Evolutionary conservation across 2,113 vertebrate genomes (phyloP).

Genomic region (Rhegmatorhina hoffmannsi): DNA sequence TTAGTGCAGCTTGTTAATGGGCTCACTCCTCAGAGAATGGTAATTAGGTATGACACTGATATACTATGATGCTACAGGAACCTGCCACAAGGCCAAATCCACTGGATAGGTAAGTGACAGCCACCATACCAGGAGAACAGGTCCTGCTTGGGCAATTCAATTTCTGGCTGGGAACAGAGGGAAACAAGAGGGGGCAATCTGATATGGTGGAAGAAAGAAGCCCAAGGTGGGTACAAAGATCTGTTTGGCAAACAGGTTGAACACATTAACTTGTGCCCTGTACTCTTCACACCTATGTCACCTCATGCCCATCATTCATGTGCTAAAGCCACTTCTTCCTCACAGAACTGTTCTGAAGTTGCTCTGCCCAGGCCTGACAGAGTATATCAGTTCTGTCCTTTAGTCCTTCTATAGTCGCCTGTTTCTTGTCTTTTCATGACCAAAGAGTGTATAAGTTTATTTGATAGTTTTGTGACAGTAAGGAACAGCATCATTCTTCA

Average conservation of each 20-base stretch:
- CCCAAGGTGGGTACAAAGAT: background rate
- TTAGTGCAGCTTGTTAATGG: constrained; percentile 73
- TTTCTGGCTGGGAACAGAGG: background rate
- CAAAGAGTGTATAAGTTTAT: background rate
- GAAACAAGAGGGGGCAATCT: background rate
- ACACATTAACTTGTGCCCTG: accelerated
- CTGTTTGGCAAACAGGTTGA: background rate
- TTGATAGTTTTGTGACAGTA: background rate
- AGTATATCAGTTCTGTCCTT: background rate
- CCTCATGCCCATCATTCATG: background rate
- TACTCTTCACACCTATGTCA: background rate
- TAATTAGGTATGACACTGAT: constrained; percentile 64
- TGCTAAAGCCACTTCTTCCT: background rate
- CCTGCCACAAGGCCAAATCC: background rate
- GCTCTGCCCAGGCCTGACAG: background rate
- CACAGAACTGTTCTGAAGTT: background rate
- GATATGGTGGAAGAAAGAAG: background rate
- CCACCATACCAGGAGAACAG: background rate
- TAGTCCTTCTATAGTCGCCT: background rate
- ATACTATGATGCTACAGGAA: constrained; percentile 35
- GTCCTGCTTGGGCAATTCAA: background rate
- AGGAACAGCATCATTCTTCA: background rate
- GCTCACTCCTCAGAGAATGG: constrained; percentile 57
- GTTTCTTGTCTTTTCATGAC: background rate
- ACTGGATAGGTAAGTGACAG: background rate